phyloP scores from a whole-genome alignment of 2,888 invertebrate species.

The Tineola bisselliella region DNA sequence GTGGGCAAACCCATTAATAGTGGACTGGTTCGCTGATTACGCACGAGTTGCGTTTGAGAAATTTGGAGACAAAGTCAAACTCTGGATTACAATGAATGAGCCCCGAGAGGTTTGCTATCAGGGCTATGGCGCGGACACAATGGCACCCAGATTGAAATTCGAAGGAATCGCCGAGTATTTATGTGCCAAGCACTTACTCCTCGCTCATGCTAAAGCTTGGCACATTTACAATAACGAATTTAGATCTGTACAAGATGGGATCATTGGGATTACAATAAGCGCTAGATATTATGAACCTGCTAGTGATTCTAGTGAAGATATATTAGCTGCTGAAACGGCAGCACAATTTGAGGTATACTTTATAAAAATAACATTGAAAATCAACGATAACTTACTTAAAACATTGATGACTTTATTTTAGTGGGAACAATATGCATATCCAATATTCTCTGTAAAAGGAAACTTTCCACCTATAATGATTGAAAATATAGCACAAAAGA shows the following conservation, averaged over 20 bases:
- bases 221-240: constrained; percentile 41
- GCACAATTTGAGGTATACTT: constrained; percentile 65
- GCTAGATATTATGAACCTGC: constrained; percentile 61
- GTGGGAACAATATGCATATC: constrained; percentile 13
- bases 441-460: constrained; percentile 17
- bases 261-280: constrained; percentile 40
- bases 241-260: constrained; percentile 30
- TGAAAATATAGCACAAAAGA: constrained; percentile 18
- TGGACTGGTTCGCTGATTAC: constrained; percentile 65
- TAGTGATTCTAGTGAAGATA: constrained; percentile 49
- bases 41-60: constrained; percentile 58
- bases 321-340: constrained; percentile 58
- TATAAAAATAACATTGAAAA: constrained; percentile 21
- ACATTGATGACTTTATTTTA: background rate
- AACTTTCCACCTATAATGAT: constrained; percentile 21
- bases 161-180: constrained; percentile 59
- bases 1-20: constrained; percentile 64
- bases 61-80: constrained; percentile 56
- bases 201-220: constrained; percentile 65
- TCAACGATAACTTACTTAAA: background rate
- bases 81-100: constrained; percentile 71
- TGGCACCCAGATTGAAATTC: constrained; percentile 42
- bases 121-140: constrained; percentile 37
- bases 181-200: constrained; percentile 61
- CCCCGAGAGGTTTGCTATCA: constrained; percentile 48